Evolutionary conservation across 2,113 vertebrate species (phyloP), one percentile per base, ranked within the genome.

Genomic region (Talpa occidentalis): DNA sequence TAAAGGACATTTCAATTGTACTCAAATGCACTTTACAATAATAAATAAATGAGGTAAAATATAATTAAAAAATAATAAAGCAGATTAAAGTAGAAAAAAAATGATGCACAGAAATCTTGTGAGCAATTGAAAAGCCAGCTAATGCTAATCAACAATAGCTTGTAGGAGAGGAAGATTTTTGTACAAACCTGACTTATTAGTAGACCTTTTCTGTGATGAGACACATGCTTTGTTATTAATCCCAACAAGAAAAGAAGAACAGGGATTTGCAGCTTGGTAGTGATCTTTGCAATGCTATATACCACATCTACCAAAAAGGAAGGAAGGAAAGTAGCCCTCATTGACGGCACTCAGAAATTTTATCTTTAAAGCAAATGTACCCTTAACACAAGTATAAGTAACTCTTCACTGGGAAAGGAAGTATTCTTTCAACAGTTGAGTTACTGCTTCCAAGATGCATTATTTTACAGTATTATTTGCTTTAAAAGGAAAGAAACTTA

Each of bases 391-490:
- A 74, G 3, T 70, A 37, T 59, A 66, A 90, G 6, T 21, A 90
- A 74, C 3, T 47, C 7, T 15, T 47, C n/a, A 69, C 26, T 52
- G 35, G 64, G 66, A 95, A 69, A 78, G 78, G 77, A 74, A 30
- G 15, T 83, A 2, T 42, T 60, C 11, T 84, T 81, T 79, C 62
- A 79, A 5, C 52, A 59, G 32, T 35, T 87, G 72, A n/a, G 19
- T 88, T 70, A 44, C 24, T 64, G 19, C 19, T n/a, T 91, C 15
- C 35, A 83, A 76, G 59, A 94, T 54, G 17, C 35, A 72, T 85
- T 95, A 82, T 60, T 88, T 93, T 72, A 85, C 83, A 92, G 59
- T 94, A 40, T 67, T 59, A 88, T 92, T 92, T 82, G 54, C 40
- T 79, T 83, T 88, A 81, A 89, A 83, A 80, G 4, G 49, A 90